Evolutionary conservation across 2,797 vertebrate species (phyloP), one percentile per base, ranked within the genome.

Genomic region (Cottoperca gobio): DNA sequence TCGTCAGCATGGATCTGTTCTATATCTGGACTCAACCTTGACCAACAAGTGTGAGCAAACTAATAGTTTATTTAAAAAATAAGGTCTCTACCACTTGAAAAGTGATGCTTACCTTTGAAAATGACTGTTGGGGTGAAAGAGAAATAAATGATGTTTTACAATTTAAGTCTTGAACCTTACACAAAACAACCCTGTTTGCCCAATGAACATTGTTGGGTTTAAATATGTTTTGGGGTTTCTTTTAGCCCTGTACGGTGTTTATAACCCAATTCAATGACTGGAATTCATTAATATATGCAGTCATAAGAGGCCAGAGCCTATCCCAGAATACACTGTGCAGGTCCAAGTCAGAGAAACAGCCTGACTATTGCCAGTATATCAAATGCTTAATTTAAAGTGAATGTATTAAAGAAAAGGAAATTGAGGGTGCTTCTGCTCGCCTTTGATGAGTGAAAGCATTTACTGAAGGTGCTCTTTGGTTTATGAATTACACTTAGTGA

Each of bases 51-150:
- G 24, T 42, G 10, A 35, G 14, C 50, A 70, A 45, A 60, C 46
- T 10, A 19, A 3, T 50, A n/a, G 31, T 24, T 48, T 48, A 42
- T 42, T 37, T 74, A 55, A 37, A 68, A 13, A 58, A 53, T 59
- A 31, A 68, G 23, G 19, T 62, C 64, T 79, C 67, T 78, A 59
- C 52, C 74, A 67, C 78, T 76, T 73, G 54, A 82, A 88, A 58
- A 82, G 45, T 65, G 76, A 83, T 80, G 52, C 89, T 91, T 91
- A 90, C 89, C 91, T 92, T 88, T 86, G 72, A 88, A 92, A 92
- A 86, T 89, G 78, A 83, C 89, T 90, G 87, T 81, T 83, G 81
- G 90, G 78, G 78, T 87, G 81, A 91, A 93, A 92, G 78, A 90
- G 88, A 92, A 94, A 93, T 89, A 91, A 68, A 89, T 79, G 6